phyloP scores from a whole-genome alignment of 1,140 invertebrate genomes.

The Drosophila asahinai region DNA sequence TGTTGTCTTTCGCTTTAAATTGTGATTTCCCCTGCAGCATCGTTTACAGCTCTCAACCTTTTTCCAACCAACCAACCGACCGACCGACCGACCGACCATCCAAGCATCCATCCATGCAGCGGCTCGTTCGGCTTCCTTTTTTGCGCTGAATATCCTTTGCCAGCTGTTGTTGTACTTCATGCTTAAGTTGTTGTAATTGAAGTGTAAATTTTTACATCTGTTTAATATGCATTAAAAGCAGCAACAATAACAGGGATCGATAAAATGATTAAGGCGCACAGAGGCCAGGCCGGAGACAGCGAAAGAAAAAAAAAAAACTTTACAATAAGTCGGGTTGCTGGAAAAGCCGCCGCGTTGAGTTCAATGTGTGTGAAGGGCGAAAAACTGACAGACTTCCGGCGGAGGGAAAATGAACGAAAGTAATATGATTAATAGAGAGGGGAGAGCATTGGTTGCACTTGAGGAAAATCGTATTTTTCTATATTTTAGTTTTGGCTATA shows the following conservation, averaged over 20 bases:
- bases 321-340: conserved; percentile 8
- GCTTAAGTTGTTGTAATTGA: conserved; percentile 76
- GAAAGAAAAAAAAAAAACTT: conserved; percentile 13
- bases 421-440: not conserved
- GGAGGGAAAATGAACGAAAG: not conserved
- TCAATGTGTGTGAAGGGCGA: conserved; percentile 3
- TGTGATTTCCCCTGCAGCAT: conserved; percentile 34
- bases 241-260: conserved; percentile 58
- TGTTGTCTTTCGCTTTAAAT: conserved; percentile 54
- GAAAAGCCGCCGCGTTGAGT: conserved; percentile 14
- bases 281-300: conserved; percentile 30
- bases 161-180: conserved; percentile 51
- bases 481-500: too few relatives aligned
- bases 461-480: too few relatives aligned
- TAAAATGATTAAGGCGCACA: conserved; percentile 69
- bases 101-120: conserved; percentile 4
- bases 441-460: not conserved
- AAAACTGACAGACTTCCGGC: not conserved
- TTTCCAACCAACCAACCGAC: not conserved
- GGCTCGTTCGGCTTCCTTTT: conserved; percentile 20
- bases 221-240: conserved; percentile 73
- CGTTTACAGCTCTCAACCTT: conserved; percentile 24
- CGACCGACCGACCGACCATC: not conserved
- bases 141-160: conserved; percentile 20
- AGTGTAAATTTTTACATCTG: conserved; percentile 77